A percentile compares a stretch with the other conserved stretches of the same genome.
Evolutionary conservation across 2,113 vertebrate species (phyloP).

Genomic region (Notiomystis cincta): DNA sequence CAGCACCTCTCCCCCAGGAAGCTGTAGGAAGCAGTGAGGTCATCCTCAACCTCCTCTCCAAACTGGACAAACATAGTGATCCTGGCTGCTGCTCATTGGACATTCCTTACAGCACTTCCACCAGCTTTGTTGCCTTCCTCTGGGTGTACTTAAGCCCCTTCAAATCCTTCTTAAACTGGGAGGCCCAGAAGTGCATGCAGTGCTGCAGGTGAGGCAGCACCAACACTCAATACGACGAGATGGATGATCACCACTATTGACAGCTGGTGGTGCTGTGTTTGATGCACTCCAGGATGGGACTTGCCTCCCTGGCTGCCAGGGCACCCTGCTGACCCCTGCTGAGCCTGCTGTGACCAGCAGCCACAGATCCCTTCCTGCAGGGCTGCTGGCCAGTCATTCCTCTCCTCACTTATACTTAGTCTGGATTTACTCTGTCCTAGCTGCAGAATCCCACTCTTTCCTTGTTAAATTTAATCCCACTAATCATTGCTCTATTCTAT

Average conservation of each 20-base stretch:
- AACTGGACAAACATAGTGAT: neutral
- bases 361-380: neutral
- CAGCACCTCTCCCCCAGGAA: neutral
- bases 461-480: neutral
- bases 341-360: neutral
- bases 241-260: neutral
- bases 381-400: neutral
- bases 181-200: neutral
- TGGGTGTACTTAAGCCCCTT: neutral
- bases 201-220: neutral
- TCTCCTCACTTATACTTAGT: neutral
- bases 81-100: neutral
- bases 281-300: too few relatives aligned
- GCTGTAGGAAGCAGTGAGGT: neutral
- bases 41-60: neutral
- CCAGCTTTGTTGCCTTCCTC: neutral
- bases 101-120: neutral
- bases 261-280: neutral
- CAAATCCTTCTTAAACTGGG: neutral
- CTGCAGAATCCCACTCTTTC: neutral
- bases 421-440: neutral
- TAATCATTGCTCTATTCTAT: neutral
- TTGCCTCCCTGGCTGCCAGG: neutral
- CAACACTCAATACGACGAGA: neutral
- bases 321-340: neutral